Conservation (phyloP, 2,113 vertebrate species). For the Pongo pygmaeus region DNA sequence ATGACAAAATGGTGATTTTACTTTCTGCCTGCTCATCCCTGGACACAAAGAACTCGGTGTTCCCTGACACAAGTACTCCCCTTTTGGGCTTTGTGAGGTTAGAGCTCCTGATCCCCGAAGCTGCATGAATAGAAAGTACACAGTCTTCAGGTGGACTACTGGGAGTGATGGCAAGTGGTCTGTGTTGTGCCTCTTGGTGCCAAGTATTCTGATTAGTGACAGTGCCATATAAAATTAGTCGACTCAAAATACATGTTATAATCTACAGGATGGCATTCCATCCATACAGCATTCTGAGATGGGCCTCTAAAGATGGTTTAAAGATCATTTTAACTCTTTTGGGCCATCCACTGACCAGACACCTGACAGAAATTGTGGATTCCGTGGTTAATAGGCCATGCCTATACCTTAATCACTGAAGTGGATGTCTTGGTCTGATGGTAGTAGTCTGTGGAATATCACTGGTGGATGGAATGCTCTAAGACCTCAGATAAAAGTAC, state of each 20-base stretch:
- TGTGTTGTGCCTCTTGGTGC: background rate
- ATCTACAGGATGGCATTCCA: background rate
- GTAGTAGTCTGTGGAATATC: background rate
- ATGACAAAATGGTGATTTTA: background rate
- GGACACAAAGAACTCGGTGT: background rate
- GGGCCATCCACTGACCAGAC: too few relatives aligned
- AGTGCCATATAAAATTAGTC: background rate
- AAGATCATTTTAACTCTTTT: background rate
- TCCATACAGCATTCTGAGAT: background rate
- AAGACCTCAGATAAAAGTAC: too few relatives aligned
- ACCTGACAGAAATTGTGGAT: background rate
- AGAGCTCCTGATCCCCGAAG: background rate
- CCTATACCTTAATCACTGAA: background rate
- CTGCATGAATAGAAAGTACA: background rate
- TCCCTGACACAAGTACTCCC: background rate
- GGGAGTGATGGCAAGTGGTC: background rate
- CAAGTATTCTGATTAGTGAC: background rate
- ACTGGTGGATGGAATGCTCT: background rate
- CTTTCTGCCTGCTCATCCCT: background rate
- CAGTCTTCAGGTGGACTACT: background rate
- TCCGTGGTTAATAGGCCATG: background rate
- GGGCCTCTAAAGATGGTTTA: background rate
- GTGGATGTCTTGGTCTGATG: background rate
- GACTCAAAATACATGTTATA: background rate
- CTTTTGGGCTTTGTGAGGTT: background rate